Percentiles rank a stretch among this genome's conserved stretches.
Evolutionary conservation across 2,888 invertebrate species (phyloP).

Genomic region (Ennomos fuscantarius): DNA sequence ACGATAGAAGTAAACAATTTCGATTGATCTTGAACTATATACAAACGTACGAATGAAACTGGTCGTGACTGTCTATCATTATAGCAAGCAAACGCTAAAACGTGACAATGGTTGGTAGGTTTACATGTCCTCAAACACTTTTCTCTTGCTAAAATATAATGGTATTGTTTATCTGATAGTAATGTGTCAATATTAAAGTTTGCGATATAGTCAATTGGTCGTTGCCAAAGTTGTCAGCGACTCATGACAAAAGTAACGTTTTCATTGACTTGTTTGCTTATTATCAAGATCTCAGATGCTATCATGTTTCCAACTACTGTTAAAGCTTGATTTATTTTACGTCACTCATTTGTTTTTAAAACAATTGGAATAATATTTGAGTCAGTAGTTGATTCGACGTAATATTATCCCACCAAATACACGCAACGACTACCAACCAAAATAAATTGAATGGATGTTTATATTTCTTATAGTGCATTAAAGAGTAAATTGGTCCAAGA

Average conservation of each 20-base stretch:
- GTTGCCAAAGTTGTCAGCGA: constrained; percentile 49
- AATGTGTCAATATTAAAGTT: constrained; percentile 30
- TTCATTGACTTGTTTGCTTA: constrained; percentile 13
- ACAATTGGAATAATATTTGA: too few relatives aligned
- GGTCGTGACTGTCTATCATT: constrained; percentile 39
- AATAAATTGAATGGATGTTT: too few relatives aligned
- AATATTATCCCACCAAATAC: too few relatives aligned
- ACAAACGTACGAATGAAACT: constrained; percentile 24
- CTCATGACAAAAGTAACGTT: constrained; percentile 39
- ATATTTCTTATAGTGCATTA: too few relatives aligned
- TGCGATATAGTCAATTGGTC: constrained; percentile 30
- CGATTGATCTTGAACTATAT: constrained; percentile 37
- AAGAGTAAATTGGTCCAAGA: too few relatives aligned
- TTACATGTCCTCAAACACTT: constrained; percentile 10
- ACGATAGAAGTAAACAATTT: constrained; percentile 24
- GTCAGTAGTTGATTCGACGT: too few relatives aligned
- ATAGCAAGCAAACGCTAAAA: constrained; percentile 30
- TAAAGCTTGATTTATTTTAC: too few relatives aligned
- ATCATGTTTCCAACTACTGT: constrained; percentile 13
- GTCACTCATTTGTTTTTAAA: too few relatives aligned
- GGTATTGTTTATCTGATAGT: constrained; percentile 39
- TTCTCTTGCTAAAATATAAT: constrained; percentile 28
- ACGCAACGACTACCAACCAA: too few relatives aligned
- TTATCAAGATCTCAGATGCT: constrained; percentile 21
- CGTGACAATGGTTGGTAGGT: constrained; percentile 24